phyloP scores from a whole-genome alignment of 1,140 invertebrate genomes.

The Apis laboriosa region DNA sequence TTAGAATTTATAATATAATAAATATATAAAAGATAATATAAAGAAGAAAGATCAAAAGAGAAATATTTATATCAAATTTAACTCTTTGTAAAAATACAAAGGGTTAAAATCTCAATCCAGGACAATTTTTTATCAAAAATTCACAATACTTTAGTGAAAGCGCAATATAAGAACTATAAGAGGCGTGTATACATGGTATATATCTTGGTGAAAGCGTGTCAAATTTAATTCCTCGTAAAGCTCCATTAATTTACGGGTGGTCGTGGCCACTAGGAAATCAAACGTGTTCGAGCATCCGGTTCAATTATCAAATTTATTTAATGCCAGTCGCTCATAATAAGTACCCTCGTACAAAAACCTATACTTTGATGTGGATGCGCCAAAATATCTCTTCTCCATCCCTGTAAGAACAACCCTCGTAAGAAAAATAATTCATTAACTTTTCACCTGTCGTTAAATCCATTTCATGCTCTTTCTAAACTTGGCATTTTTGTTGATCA shows the following conservation, averaged over 20 bases:
- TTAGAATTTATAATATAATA: too few relatives aligned
- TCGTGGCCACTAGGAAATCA: constrained; percentile 4
- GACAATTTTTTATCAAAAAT: neutral
- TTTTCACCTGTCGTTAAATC: constrained; percentile 17
- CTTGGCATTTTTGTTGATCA: too few relatives aligned
- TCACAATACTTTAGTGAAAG: neutral
- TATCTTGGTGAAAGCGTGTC: constrained; percentile 37
- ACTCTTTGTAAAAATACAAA: too few relatives aligned
- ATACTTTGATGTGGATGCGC: neutral
- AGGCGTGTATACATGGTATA: neutral
- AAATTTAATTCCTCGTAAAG: constrained; percentile 38
- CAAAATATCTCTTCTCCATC: constrained; percentile 11
- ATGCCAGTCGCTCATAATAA: constrained; percentile 21
- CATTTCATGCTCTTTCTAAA: too few relatives aligned
- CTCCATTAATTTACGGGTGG: constrained; percentile 37
- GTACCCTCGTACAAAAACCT: neutral
- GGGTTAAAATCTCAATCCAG: too few relatives aligned
- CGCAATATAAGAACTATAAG: neutral
- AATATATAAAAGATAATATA: too few relatives aligned
- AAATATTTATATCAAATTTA: too few relatives aligned
- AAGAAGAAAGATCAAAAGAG: too few relatives aligned
- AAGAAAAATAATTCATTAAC: neutral
- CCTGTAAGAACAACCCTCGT: neutral
- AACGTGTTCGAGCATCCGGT: neutral
- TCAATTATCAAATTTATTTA: constrained; percentile 48